Base-by-base conservation (phyloP, 2,888 invertebrate species). In the Brachynemurus nebulosus region DNA sequence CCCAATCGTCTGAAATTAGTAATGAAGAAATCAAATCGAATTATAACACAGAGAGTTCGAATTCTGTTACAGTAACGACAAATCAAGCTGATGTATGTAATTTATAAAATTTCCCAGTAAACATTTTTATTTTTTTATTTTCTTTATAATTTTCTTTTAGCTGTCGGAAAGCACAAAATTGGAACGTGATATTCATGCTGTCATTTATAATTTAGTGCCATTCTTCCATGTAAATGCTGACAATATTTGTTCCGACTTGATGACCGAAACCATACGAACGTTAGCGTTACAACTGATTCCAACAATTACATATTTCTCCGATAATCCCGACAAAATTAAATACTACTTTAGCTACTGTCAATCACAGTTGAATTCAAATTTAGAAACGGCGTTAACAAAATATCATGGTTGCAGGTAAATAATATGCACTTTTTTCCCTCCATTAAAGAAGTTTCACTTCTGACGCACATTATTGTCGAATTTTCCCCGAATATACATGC, bases 181-280 rank as follows among this genome's bases (percentile, higher is more conserved):
- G 14, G 36, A 17, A 14, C 38, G 7, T 27, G 43, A 40, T 40
- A 35, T 40, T 9, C 47, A 19, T 36, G 30, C 23, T 35, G 42
- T 27, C 16, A 9, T 38, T 18, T 11, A 19, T 18, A 44, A 38
- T 18, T 20, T 74, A 33, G 63, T 73, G 38, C 57, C 69, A 42
- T 72, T 74, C 56, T 59, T 77, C 46, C 59, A 72, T 25, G 55
- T 67, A 25, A 72, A 72, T 55, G 68, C 69, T 47, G 71, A 71
- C 37, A 74, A 74, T 53, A 59, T 67, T 36, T 71, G 72, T 50
- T 67, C 69, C 1, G 54, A 64, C 12, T 69, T 71, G 16, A 60
- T 75, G 14, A 52, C 75, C 18, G 69, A 70, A 46, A 56, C 67
- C 19, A 57, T 78, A 18, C 68, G 70, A 35, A 60, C 68, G 23